phyloP scores from a whole-genome alignment of 2,113 vertebrate genomes.

The Rhabdornis inornatus region DNA sequence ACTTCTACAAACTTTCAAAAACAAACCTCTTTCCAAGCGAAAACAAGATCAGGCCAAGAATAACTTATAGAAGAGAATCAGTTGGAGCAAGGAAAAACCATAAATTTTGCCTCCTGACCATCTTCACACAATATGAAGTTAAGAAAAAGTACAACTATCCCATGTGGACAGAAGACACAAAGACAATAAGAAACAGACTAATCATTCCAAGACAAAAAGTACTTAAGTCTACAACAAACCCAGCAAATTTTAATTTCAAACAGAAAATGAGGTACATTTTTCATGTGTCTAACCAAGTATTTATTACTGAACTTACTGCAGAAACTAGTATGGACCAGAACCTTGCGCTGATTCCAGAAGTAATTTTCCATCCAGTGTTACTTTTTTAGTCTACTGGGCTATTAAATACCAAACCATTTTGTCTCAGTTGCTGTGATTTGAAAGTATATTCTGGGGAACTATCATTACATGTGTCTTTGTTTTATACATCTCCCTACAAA shows the following conservation, averaged over 20 bases:
- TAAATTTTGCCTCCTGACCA: background rate
- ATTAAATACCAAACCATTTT: background rate
- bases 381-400: background rate
- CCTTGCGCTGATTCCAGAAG: background rate
- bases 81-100: background rate
- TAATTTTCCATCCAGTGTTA: background rate
- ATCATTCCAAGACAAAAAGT: background rate
- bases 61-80: background rate
- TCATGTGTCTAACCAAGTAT: background rate
- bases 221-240: background rate
- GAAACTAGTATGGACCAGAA: background rate
- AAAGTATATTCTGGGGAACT: background rate
- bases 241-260: background rate
- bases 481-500: background rate
- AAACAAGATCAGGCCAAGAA: conserved; percentile 4
- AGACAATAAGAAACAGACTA: background rate
- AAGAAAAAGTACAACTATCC: background rate
- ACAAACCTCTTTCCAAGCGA: background rate
- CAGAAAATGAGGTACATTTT: background rate
- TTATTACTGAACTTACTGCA: background rate
- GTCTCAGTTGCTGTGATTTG: background rate
- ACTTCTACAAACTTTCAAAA: background rate
- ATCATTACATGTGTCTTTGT: background rate
- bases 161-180: background rate
- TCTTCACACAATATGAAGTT: background rate